Base-by-base conservation (phyloP, 2,797 vertebrate species). In the Enteromius anoplus region DNA sequence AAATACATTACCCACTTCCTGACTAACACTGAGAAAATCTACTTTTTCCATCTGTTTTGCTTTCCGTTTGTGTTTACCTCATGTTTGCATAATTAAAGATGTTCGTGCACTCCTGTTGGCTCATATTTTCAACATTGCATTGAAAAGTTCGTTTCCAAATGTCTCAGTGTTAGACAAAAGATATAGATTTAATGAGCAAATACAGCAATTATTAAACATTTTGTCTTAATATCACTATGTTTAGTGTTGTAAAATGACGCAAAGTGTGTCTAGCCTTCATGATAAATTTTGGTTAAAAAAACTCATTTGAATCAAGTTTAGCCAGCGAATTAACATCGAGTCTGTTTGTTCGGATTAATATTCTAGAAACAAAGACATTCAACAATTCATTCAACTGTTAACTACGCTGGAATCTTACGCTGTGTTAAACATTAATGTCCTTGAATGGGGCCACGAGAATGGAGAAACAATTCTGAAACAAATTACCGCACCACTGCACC, bases 381-480 rank as follows among this genome's bases (percentile, higher is more conserved):
- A 85, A 51, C 65, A 76, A 86, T 88, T 89, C 84, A 85, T 88
- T 88, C 87, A 88, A 82, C 80, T 81, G 66, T 87, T 89, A 88
- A 89, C 85, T 81, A 82, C 60, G 29, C 40, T 75, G 78, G 51
- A 87, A 83, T 85, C 87, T 83, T 86, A 55, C 53, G 87, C 77
- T 73, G 85, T 78, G 85, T 87, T 86, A 87, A 86, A 87, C 82
- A 83, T 88, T 86, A 83, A 86, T 86, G 79, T 84, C 81, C 26
- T 77, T 80, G 77, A 87, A 83, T 69, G 29, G 77, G 72, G 40
- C 70, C 58, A 66, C 17, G 34, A 88, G 84, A 85, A 76, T n/a
- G 34, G 68, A 62, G 82, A 77, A 86, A 83, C 75, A 88, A 82
- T 86, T 76, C 81, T 1, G 72, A 84, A 75, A 85, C 78, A 85